Percentiles rank a stretch among this genome's conserved stretches.
Evolutionary conservation across 2,113 vertebrate species (phyloP).

Genomic region (Poecile atricapillus): DNA sequence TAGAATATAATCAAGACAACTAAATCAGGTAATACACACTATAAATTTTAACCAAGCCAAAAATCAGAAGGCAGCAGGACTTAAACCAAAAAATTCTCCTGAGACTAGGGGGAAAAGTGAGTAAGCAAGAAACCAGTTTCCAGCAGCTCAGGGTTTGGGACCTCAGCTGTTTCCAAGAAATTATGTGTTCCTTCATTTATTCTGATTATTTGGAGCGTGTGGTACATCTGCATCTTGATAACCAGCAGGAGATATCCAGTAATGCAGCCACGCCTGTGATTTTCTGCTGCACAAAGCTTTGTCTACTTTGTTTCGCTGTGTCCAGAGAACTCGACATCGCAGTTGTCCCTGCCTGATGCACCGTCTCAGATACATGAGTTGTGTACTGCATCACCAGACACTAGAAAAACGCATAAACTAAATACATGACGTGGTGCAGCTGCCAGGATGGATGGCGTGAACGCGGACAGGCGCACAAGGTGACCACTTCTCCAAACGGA

Average conservation of each 20-base stretch:
- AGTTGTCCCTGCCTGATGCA: neutral
- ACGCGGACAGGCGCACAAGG: neutral
- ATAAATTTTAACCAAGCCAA: neutral
- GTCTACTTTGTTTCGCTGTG: neutral
- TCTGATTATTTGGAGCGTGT: neutral
- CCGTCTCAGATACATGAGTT: neutral
- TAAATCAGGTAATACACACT: neutral
- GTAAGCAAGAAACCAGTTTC: neutral
- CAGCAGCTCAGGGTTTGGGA: neutral
- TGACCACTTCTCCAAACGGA: neutral
- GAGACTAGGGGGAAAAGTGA: neutral
- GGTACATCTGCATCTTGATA: neutral
- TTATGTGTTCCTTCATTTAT: neutral
- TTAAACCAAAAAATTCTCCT: neutral
- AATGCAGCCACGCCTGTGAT: neutral
- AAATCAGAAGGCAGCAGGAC: neutral
- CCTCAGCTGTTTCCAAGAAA: neutral
- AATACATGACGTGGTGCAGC: neutral
- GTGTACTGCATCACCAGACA: accelerated
- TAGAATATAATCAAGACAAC: neutral
- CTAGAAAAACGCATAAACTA: neutral
- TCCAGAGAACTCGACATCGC: neutral
- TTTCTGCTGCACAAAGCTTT: neutral
- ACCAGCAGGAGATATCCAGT: neutral
- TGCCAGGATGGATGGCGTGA: neutral